Evolutionary conservation across 1,140 invertebrate species (phyloP), one percentile per base, ranked within the genome.

Genomic region (Caerostris extrusa): DNA sequence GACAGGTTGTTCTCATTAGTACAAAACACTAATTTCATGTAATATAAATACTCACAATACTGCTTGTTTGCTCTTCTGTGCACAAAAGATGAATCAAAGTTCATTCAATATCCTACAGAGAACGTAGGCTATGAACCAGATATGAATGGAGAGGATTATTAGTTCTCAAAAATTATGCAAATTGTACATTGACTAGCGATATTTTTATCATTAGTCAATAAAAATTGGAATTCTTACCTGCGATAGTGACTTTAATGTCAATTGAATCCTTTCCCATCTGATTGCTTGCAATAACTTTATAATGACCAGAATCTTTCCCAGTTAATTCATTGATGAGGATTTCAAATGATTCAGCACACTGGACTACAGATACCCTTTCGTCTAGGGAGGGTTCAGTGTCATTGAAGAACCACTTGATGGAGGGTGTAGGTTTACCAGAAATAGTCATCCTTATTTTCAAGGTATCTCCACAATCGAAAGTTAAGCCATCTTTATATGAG

Each of bases 401-500:
- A 14, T 94, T 90, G 58, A 94, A 69, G 19, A 83, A 90, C 87
- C 87, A 90, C 0, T 58, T 81, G 3, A 85, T 50, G 19, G 12
- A n/a, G 0, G 93, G 93, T 3, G 81, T 2, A 10, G 93, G 87
- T 14, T 55, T 90, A 17, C 93, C 87, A 17, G 55, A 77, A 50
- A 85, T 14, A 17, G 58, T 83, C 3, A 90, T 7, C 17, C 58
- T 81, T 0, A 94, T 5, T 57, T 77, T 12, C 10, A 94, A 17
- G 3, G 50, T 67, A 17, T 94, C 93, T 3, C 88, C 93, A 10
- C 3, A 14, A n/a, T 94, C 93, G 34, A 77, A 94, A 7, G 88
- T 83, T n/a, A 94, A 8, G 3, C 88, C 93, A 3, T 90, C 82
- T 17, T 69, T 90, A n/a, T 94, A 94, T 0, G 93, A 94, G 0